These are phyloP conservation scores for Pteronotus mesoamericanus DNA, from an alignment of 2,797 vertebrate species.

Conservation along the genomic window DNA sequence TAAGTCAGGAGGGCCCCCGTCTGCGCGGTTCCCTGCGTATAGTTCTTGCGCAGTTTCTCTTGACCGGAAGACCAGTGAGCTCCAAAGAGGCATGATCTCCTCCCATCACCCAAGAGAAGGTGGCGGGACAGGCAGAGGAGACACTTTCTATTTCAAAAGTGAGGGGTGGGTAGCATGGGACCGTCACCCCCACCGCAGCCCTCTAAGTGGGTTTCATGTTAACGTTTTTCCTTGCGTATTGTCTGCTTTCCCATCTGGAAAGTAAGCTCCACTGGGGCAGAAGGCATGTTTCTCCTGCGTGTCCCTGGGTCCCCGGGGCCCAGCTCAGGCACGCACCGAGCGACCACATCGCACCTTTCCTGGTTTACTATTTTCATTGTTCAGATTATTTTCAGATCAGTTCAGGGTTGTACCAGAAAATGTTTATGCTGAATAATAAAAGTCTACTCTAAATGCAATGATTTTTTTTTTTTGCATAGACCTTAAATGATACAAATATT, in stretches of 20 bases:
- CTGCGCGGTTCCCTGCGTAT: not conserved
- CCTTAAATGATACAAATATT: constrained; percentile 31
- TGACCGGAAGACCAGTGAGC: not conserved
- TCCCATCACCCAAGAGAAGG: not conserved
- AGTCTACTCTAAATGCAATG: not conserved
- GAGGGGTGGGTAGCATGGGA: fast-evolving
- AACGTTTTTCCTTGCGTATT: not conserved
- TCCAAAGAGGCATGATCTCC: not conserved
- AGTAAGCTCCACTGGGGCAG: not conserved
- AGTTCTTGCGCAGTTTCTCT: not conserved
- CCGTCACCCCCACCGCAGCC: not conserved
- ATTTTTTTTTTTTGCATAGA: not conserved
- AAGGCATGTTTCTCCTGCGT: not conserved
- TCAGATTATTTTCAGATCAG: not conserved
- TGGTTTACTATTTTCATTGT: not conserved
- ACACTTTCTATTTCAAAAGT: not conserved
- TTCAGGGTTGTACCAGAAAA: not conserved
- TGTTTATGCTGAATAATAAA: constrained; percentile 17
- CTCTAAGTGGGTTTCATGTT: not conserved
- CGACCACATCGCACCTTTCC: not conserved
- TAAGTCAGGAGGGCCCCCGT: not conserved
- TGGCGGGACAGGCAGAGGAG: fast-evolving
- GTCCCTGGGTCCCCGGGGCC: fast-evolving
- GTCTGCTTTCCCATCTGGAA: not conserved
- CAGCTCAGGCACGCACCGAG: not conserved